Evolutionary conservation across 2,113 vertebrate species (phyloP).

Genomic region (Xenus cinereus): DNA sequence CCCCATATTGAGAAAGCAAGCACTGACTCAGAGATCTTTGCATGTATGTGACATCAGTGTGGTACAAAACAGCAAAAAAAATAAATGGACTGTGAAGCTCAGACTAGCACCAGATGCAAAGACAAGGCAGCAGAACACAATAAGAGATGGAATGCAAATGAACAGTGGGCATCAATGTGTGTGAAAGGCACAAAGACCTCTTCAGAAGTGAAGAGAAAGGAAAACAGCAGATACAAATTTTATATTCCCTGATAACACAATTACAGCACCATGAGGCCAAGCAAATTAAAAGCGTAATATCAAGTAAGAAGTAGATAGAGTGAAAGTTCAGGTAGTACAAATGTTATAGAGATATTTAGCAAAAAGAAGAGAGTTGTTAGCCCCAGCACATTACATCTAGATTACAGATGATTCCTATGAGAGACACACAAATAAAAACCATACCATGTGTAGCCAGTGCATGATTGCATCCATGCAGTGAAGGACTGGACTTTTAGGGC

Average conservation of each 20-base stretch:
- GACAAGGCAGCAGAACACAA: neutral
- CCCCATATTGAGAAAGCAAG: neutral
- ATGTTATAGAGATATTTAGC: neutral
- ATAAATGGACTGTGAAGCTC: neutral
- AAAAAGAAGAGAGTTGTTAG: neutral
- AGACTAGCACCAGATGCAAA: conserved; percentile 10
- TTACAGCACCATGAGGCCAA: neutral
- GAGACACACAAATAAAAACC: neutral
- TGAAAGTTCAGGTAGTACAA: neutral
- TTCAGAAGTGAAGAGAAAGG: neutral
- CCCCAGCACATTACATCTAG: neutral
- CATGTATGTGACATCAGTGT: neutral
- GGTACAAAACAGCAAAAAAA: conserved; percentile 1
- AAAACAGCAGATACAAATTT: neutral
- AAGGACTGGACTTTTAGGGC: neutral
- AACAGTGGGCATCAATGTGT: neutral
- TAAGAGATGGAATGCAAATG: neutral
- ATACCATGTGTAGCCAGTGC: neutral
- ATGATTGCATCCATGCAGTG: neutral
- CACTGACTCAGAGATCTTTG: neutral
- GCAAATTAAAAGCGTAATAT: neutral
- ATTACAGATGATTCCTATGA: neutral
- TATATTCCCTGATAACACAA: neutral
- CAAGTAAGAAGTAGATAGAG: neutral
- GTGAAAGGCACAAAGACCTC: neutral